Base-by-base conservation (phyloP, 2,888 invertebrate genomes). In the Sesia apiformis region DNA sequence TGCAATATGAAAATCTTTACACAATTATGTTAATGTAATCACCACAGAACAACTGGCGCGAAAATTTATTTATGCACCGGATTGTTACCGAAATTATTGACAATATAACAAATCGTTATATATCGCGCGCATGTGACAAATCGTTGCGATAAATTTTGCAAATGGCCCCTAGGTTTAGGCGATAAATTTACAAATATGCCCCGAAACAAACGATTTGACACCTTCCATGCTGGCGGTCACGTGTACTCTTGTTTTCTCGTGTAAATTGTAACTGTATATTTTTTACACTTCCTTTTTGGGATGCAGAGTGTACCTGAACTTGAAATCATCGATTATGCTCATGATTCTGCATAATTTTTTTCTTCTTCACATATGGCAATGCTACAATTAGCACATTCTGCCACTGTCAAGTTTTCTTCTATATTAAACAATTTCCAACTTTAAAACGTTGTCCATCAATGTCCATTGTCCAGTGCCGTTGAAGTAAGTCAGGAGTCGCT, bases 81-180 rank as follows among this genome's bases (percentile, higher is more conserved):
- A 53, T 58, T 56, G 57, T 61, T 58, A 60, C 62, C 66, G 60
- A 65, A 69, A 74, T 72, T 68, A 74, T 71, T 69, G 69, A 70
- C 70, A 67, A 61, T 63, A 23, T 23, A 64, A 66, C 68, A 70
- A 69, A 67, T 62, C 65, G 64, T 68, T 65, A 67, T 63, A 67
- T 67, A 73, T 72, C 69, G 69, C 58, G 58, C 61, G 55, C 58
- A 58, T 66, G 65, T 72, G 70, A 74, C 72, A 74, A 70, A 74
- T 72, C 63, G 72, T 54, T 50, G 55, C 65, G 56, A 73, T 73
- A 75, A 74, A 76, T 74, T 67, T 58, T 60, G 60, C 62, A 67
- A 73, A 72, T 68, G 63, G 66, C 63, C 62, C 63, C 58, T 63
- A 64, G 70, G 69, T 66, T 67, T 65, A 60, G 64, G 64, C 63